These are phyloP conservation scores for Laspeyria flexula DNA, from an alignment of 2,888 invertebrate species.

Conservation along the genomic window DNA sequence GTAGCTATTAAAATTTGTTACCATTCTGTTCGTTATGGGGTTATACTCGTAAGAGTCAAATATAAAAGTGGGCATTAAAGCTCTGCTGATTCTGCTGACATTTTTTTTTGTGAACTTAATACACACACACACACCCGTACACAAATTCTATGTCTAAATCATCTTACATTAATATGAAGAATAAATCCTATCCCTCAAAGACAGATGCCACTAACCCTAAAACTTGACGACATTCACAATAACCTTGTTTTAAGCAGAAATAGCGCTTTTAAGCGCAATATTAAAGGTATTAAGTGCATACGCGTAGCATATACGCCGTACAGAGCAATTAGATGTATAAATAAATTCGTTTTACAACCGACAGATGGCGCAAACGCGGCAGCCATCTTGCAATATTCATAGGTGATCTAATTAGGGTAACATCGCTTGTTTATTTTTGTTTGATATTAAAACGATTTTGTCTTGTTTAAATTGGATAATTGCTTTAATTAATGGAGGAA, in stretches of 20 bases:
- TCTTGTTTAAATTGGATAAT: conserved; percentile 30
- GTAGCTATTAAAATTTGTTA: too few species aligned
- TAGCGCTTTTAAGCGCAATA: conserved; percentile 72
- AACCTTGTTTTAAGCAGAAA: conserved; percentile 72
- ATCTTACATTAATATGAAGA: too few species aligned
- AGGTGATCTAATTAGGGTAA: conserved; percentile 75
- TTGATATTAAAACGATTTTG: conserved; percentile 50
- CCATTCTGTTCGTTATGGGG: too few species aligned
- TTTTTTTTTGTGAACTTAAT: too few species aligned
- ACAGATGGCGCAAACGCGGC: conserved; percentile 78
- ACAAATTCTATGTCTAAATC: too few species aligned
- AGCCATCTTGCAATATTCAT: conserved; percentile 77
- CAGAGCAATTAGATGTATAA: conserved; percentile 81
- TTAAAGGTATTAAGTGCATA: conserved; percentile 82
- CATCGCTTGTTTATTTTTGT: conserved; percentile 65
- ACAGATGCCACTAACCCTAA: conserved; percentile 64
- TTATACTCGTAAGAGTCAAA: too few species aligned
- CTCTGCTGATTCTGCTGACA: too few species aligned
- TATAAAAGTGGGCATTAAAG: too few species aligned
- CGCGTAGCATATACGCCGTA: conserved; percentile 70
- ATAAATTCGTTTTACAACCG: conserved; percentile 81
- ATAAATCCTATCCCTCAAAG: conserved; percentile 21
- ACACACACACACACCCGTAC: too few species aligned
- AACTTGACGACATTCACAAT: conserved; percentile 71
- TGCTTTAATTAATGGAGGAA: conserved; percentile 20